phyloP scores from a whole-genome alignment of 1,140 invertebrate species.

The Megalonaias nervosa region DNA sequence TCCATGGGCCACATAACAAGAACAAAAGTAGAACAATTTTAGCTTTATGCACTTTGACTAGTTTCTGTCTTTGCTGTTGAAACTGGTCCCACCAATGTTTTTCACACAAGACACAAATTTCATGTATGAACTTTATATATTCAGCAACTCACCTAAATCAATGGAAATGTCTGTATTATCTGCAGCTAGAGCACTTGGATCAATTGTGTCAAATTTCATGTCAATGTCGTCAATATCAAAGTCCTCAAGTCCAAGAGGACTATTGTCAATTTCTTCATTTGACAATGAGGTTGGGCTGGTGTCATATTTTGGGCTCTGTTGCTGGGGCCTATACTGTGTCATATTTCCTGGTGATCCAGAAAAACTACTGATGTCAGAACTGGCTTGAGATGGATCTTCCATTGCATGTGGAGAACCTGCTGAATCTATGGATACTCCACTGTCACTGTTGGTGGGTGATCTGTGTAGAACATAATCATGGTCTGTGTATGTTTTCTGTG shows the following conservation, averaged over 20 bases:
- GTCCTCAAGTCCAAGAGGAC: conserved; percentile 49
- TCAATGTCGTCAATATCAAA: conserved; percentile 50
- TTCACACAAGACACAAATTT: no score
- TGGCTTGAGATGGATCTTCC: conserved; percentile 25
- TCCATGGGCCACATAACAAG: no score
- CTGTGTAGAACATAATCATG: conserved; percentile 58
- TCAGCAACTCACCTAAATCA: conserved; percentile 41
- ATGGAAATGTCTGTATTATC: conserved; percentile 46
- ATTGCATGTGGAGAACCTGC: conserved; percentile 35
- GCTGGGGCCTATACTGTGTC: not conserved
- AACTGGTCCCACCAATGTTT: not conserved
- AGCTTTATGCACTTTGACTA: no score
- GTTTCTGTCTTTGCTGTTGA: no score
- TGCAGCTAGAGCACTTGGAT: conserved; percentile 10
- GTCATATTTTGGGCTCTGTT: conserved; percentile 11
- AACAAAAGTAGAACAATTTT: no score
- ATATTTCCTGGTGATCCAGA: conserved; percentile 37
- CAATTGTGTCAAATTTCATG: conserved; percentile 38
- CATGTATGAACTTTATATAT: not conserved
- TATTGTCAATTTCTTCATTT: conserved; percentile 15
- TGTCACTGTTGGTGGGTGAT: conserved; percentile 57
- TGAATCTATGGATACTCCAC: conserved; percentile 57
- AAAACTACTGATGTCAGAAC: conserved; percentile 27
- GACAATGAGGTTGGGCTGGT: conserved; percentile 22
- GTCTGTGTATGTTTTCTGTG: conserved; percentile 31